Conservation (phyloP, 2,797 vertebrate species). For the Mastacembelus armatus region DNA sequence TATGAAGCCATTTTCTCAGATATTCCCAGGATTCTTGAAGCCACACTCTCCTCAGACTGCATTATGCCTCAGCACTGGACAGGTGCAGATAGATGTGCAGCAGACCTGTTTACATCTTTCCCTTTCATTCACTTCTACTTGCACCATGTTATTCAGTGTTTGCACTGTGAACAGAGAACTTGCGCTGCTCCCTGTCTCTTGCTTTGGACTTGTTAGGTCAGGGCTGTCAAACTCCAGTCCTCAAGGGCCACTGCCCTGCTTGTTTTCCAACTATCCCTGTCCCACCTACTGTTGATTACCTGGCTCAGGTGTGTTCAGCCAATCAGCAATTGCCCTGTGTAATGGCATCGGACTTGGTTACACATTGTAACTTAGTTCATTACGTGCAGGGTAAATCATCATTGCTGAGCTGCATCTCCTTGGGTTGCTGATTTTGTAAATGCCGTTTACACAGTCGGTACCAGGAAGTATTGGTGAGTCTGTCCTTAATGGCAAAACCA, state of each 20-base stretch:
- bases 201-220: too few species aligned
- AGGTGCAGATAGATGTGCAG: background rate
- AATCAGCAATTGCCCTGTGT: too few species aligned
- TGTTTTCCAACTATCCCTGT: too few species aligned
- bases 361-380: background rate
- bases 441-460: conserved; percentile 22
- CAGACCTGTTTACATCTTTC: background rate
- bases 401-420: background rate
- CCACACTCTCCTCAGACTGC: background rate
- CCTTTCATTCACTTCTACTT: background rate
- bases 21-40: background rate
- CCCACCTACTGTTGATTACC: too few species aligned
- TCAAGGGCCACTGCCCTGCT: too few species aligned
- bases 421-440: conserved; percentile 18
- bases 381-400: conserved; percentile 2
- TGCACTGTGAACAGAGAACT: background rate
- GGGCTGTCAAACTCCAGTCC: too few species aligned
- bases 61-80: background rate
- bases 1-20: background rate
- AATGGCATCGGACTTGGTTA: too few species aligned
- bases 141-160: background rate
- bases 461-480: conserved; percentile 9
- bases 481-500: conserved; percentile 30
- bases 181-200: background rate
- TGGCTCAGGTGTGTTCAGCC: too few species aligned